A percentile compares a stretch with the other conserved stretches of the same genome.
phyloP scores from a whole-genome alignment of 2,113 vertebrate genomes.

The Hypanus sabinus region DNA sequence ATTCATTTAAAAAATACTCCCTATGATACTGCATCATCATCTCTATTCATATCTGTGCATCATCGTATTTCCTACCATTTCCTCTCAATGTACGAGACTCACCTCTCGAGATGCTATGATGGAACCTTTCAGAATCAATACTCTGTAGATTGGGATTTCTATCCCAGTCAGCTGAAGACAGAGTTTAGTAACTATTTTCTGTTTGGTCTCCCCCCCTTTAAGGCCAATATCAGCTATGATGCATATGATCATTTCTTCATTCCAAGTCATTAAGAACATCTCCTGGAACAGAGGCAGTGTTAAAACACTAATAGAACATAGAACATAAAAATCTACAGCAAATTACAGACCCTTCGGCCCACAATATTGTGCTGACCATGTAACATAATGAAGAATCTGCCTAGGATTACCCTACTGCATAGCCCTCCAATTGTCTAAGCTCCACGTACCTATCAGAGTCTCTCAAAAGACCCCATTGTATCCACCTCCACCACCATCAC shows the following conservation, averaged over 20 bases:
- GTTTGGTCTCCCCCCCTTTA: background rate
- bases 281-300: background rate
- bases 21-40: background rate
- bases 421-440: no score
- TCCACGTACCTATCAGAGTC: no score
- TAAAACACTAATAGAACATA: background rate
- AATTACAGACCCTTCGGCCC: no score
- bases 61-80: background rate
- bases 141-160: background rate
- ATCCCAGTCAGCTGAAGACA: background rate
- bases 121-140: background rate
- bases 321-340: no score
- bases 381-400: no score
- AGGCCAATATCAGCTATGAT: background rate
- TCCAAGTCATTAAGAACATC: background rate
- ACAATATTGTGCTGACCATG: no score
- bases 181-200: background rate
- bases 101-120: background rate
- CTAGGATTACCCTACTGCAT: no score
- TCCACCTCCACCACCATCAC: no score
- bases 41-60: background rate
- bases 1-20: background rate
- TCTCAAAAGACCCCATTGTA: no score
- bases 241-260: background rate
- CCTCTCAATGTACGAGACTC: background rate